Evolutionary conservation across 2,113 vertebrate species (phyloP).

Genomic region (Alosa alosa): DNA sequence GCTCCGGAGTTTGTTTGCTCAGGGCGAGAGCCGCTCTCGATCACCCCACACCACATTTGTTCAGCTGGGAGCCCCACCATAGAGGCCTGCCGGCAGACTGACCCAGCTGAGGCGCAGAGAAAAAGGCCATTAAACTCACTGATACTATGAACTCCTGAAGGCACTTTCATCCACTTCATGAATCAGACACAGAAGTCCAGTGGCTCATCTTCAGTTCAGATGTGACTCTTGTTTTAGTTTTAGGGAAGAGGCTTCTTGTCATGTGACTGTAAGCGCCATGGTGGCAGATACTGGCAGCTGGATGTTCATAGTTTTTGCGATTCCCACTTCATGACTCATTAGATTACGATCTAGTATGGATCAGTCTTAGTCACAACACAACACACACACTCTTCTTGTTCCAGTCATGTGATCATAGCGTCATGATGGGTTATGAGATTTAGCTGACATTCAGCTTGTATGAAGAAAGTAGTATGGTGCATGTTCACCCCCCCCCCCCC

Average conservation of each 20-base stretch:
- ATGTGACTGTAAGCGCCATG: neutral
- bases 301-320: neutral
- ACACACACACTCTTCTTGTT: neutral
- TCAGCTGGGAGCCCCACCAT: neutral
- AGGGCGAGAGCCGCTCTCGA: neutral
- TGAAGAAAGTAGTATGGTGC: no score
- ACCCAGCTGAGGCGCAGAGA: neutral
- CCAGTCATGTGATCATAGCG: no score
- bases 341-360: neutral
- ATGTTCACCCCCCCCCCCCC: no score
- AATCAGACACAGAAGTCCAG: neutral
- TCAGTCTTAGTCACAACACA: neutral
- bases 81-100: neutral
- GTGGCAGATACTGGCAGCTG: neutral
- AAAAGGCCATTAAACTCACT: neutral
- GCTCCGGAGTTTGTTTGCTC: neutral
- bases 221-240: neutral
- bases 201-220: neutral
- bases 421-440: no score
- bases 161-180: neutral
- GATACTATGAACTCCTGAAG: neutral
- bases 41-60: neutral
- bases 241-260: neutral
- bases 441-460: no score
- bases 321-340: neutral